phyloP scores from a whole-genome alignment of 1,140 invertebrate species.

The Monochamus saltuarius region DNA sequence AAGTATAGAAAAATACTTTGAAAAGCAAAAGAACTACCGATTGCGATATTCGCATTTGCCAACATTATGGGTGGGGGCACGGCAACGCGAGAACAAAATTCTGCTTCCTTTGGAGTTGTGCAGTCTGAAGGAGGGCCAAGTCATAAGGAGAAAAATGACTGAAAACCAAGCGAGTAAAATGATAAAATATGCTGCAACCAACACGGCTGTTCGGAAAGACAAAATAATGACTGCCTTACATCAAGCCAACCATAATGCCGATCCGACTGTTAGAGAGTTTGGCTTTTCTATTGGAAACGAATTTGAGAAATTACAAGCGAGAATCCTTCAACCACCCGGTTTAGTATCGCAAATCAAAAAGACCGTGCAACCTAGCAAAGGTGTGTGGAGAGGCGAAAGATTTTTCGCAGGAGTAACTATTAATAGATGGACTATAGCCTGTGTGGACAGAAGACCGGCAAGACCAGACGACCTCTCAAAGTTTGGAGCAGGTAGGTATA shows the following conservation, averaged over 20 bases:
- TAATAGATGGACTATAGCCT: conserved; percentile 53
- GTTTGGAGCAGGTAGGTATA: conserved; percentile 34
- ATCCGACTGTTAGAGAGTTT: conserved; percentile 60
- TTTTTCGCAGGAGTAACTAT: conserved; percentile 45
- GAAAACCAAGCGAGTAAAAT: conserved; percentile 64
- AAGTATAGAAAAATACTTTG: conserved; percentile 59
- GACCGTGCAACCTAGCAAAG: conserved; percentile 40
- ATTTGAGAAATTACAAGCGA: conserved; percentile 60
- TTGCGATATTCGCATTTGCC: conserved; percentile 61
- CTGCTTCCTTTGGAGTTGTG: conserved; percentile 65
- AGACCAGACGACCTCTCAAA: conserved; percentile 24
- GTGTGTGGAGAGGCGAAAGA: conserved; percentile 52
- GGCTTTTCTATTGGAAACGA: conserved; percentile 56
- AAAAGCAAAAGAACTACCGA: conserved; percentile 48
- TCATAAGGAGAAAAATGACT: conserved; percentile 55
- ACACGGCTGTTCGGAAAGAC: conserved; percentile 58
- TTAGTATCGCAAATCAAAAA: conserved; percentile 50
- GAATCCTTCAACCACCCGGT: conserved; percentile 58
- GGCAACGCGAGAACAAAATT: conserved; percentile 52
- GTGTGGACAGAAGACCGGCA: conserved; percentile 17
- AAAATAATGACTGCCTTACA: conserved; percentile 64
- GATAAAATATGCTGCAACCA: conserved; percentile 66
- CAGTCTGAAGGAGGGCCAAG: conserved; percentile 61
- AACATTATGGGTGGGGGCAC: conserved; percentile 62
- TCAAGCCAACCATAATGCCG: conserved; percentile 53